A percentile compares a stretch with the other conserved stretches of the same genome.
These are phyloP conservation scores for Adelphocoris suturalis DNA, from an alignment of 2,888 invertebrate genomes.

Conservation along the genomic window DNA sequence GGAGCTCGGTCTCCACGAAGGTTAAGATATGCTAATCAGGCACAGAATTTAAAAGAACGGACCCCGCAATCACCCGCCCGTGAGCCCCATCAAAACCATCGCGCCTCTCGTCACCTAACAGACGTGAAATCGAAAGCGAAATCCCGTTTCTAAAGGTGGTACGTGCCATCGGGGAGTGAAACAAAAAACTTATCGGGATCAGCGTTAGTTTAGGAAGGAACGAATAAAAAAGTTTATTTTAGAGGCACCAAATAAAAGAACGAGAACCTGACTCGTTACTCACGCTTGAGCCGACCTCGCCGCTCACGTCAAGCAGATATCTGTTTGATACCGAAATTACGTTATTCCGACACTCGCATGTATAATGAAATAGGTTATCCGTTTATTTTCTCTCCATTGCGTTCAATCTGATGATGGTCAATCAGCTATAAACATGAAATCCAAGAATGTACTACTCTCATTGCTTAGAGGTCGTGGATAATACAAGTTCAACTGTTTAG, in stretches of 20 bases:
- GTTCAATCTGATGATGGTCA: neutral
- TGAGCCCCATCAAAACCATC: slow-evolving; percentile 26
- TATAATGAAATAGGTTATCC: neutral
- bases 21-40: slow-evolving; percentile 7
- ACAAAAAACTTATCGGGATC: slow-evolving; percentile 12
- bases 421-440: neutral
- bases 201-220: neutral
- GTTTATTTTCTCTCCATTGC: neutral
- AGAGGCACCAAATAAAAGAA: neutral
- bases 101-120: neutral
- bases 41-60: neutral
- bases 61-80: slow-evolving; percentile 1
- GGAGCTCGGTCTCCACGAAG: neutral
- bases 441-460: neutral
- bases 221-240: neutral
- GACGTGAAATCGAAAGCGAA: slow-evolving; percentile 34
- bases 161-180: slow-evolving; percentile 4
- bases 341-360: slow-evolving; percentile 16
- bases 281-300: neutral
- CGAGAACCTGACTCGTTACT: neutral
- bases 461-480: neutral
- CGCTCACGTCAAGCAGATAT: slow-evolving; percentile 17
- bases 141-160: slow-evolving; percentile 36
- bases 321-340: neutral
- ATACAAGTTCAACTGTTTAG: too few relatives aligned